phyloP scores from a whole-genome alignment of 2,113 vertebrate genomes.

The Daboia siamensis region DNA sequence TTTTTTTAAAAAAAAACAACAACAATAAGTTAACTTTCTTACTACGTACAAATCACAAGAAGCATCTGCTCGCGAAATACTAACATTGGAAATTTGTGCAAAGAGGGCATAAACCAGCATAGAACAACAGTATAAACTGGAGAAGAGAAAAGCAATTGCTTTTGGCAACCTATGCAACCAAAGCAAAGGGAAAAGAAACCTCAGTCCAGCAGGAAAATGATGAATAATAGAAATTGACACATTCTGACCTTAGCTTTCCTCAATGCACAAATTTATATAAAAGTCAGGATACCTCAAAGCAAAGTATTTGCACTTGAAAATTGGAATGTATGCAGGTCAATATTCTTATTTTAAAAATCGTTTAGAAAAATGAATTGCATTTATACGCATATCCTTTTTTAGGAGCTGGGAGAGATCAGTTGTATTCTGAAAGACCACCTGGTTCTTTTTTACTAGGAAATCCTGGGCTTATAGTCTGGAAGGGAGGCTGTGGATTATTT shows the following conservation, averaged over 20 bases:
- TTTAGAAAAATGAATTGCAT: not conserved
- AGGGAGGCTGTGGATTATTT: not conserved
- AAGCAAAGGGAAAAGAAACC: not conserved
- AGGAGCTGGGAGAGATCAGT: not conserved
- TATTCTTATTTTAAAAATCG: not conserved
- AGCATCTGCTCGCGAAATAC: constrained; percentile 29
- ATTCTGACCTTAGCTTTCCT: not conserved
- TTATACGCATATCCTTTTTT: not conserved
- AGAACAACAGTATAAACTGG: not conserved
- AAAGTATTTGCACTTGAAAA: not conserved
- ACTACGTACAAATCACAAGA: constrained; percentile 48
- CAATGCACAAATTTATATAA: not conserved
- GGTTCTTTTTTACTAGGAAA: not conserved
- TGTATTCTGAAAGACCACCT: not conserved
- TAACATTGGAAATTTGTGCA: not conserved
- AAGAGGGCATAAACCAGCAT: not conserved
- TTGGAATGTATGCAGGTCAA: accelerated
- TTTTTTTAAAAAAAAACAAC: constrained; percentile 68
- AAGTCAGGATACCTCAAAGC: not conserved
- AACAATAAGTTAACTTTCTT: constrained; percentile 71
- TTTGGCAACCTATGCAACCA: accelerated
- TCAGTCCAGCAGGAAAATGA: not conserved
- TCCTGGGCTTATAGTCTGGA: not conserved
- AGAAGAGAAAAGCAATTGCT: not conserved
- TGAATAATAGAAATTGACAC: not conserved